These are phyloP conservation scores for Onychorhynchus coronatus DNA, from an alignment of 2,113 vertebrate species.

Conservation along the genomic window DNA sequence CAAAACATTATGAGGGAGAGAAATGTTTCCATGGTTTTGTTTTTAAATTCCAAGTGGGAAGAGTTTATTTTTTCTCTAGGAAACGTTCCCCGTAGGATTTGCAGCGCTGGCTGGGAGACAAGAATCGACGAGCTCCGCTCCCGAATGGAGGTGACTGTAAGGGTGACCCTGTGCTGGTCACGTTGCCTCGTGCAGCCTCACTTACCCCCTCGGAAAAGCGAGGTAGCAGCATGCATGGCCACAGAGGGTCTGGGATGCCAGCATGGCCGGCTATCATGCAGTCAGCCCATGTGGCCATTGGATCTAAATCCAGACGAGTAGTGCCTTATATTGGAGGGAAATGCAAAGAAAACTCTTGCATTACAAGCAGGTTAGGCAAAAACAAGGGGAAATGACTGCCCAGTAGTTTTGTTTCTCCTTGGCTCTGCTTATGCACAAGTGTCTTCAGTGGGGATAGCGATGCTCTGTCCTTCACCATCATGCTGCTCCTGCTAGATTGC, in stretches of 20 bases:
- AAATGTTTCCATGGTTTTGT: slow-evolving; percentile 58
- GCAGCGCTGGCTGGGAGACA: neutral
- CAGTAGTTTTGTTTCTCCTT: neutral
- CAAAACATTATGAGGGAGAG: slow-evolving; percentile 36
- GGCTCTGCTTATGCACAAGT: neutral
- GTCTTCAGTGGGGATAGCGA: rapidly evolving
- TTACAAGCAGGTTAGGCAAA: neutral
- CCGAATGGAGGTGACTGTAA: neutral
- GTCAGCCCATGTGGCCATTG: rapidly evolving
- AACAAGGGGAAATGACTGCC: neutral
- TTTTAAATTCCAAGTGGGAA: slow-evolving; percentile 54
- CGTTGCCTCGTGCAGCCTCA: neutral
- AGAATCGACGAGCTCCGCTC: neutral
- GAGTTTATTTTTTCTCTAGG: slow-evolving; percentile 61
- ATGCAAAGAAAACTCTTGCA: neutral
- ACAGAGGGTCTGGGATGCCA: neutral
- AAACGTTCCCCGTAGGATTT: slow-evolving; percentile 33
- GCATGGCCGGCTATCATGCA: rapidly evolving
- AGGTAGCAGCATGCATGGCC: neutral
- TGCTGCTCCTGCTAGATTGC: neutral
- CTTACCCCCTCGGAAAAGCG: neutral
- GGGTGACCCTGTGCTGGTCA: neutral
- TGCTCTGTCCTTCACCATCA: neutral
- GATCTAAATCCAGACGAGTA: rapidly evolving
- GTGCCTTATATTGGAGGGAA: neutral